These are phyloP conservation scores for Malachius bipustulatus DNA, from an alignment of 2,888 invertebrate genomes.

Conservation along the genomic window DNA sequence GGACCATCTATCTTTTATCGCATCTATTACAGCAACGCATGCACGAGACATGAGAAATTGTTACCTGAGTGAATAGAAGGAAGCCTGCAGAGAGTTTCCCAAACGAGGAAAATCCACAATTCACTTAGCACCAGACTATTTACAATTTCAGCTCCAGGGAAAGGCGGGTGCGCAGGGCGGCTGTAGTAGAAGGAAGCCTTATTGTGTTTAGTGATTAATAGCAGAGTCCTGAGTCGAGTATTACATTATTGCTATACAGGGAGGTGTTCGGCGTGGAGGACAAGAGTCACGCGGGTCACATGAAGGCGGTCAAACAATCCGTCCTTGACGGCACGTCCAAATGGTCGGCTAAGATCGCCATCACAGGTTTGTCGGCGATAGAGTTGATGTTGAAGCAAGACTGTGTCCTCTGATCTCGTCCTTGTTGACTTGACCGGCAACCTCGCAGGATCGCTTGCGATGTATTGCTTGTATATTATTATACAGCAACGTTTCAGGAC, in stretches of 20 bases:
- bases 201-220: slow-evolving; percentile 3
- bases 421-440: slow-evolving; percentile 1
- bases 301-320: slow-evolving; percentile 97
- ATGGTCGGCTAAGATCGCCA: slow-evolving; percentile 99
- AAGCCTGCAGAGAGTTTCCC: too few species aligned
- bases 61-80: too few species aligned
- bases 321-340: slow-evolving; percentile 99
- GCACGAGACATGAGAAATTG: too few species aligned
- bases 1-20: too few species aligned
- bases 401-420: slow-evolving; percentile 9
- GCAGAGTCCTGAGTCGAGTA: slow-evolving; percentile 5
- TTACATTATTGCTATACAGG: slow-evolving; percentile 42
- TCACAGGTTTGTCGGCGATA: slow-evolving; percentile 89
- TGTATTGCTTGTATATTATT: neutral
- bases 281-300: slow-evolving; percentile 87
- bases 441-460: slow-evolving; percentile 10
- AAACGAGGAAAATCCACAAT: too few species aligned
- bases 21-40: too few species aligned
- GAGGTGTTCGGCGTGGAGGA: slow-evolving; percentile 92
- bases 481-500: neutral
- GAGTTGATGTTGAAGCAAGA: slow-evolving; percentile 15
- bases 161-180: too few species aligned
- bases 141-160: too few species aligned
- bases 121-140: too few species aligned
- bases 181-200: slow-evolving; percentile 2